Evolutionary conservation across 2,113 vertebrate species (phyloP).

Genomic region (Alligator mississippiensis): DNA sequence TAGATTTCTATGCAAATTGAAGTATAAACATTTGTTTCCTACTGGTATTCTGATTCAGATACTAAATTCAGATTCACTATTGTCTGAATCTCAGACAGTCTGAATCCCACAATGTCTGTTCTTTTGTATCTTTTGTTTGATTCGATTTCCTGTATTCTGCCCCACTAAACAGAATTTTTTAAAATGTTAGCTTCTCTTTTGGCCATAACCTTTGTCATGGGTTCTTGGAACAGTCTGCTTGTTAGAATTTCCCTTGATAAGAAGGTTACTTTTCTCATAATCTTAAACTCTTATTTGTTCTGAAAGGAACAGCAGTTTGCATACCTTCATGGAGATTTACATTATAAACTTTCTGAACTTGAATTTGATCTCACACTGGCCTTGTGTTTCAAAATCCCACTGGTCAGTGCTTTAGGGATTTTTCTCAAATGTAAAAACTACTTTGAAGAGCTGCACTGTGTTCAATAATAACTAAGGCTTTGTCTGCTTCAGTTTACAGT

Average conservation of each 20-base stretch:
- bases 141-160: neutral
- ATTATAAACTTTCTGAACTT: conserved; percentile 18
- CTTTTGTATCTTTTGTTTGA: neutral
- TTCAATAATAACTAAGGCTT: conserved; percentile 2
- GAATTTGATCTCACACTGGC: neutral
- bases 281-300: neutral
- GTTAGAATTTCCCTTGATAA: neutral
- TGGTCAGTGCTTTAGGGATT: neutral
- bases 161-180: neutral
- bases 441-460: conserved; percentile 15
- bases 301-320: neutral
- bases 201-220: neutral
- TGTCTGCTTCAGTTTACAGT: neutral
- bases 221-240: neutral
- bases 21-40: neutral
- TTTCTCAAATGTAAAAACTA: neutral
- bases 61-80: no score
- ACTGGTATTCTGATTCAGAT: neutral
- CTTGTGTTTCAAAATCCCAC: neutral
- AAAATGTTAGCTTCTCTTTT: neutral
- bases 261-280: neutral
- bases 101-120: neutral
- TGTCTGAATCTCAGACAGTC: neutral
- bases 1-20: neutral
- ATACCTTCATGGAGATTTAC: neutral